Percentiles rank a stretch among this genome's conserved stretches.
Evolutionary conservation across 2,113 vertebrate species (phyloP).

Genomic region (Eulemur rufifrons): DNA sequence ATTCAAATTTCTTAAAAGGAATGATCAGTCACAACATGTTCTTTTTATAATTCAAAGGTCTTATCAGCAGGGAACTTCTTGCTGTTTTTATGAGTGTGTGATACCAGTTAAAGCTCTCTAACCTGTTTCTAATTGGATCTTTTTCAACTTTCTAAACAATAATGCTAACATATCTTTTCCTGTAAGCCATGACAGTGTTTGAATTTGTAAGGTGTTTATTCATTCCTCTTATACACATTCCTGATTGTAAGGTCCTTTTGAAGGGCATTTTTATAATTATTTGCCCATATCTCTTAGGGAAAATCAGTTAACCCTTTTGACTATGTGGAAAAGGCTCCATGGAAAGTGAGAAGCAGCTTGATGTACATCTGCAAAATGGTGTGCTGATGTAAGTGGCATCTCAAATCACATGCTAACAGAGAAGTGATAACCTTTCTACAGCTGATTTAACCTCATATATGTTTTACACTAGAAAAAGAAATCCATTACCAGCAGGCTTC

Average conservation of each 20-base stretch:
- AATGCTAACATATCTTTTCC: not conserved
- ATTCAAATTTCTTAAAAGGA: constrained; percentile 62
- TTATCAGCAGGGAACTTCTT: constrained; percentile 40
- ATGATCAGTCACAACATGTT: constrained; percentile 16
- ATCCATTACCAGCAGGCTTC: not conserved
- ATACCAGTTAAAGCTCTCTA: constrained; percentile 53
- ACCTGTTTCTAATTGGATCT: constrained; percentile 10
- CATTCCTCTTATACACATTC: not conserved
- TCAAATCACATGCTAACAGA: not conserved
- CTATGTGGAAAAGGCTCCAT: not conserved
- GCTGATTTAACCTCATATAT: not conserved
- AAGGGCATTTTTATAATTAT: constrained; percentile 27
- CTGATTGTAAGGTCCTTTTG: not conserved
- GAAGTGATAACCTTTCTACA: not conserved
- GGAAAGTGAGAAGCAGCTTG: not conserved
- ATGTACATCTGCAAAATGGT: not conserved
- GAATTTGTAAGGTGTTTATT: not conserved
- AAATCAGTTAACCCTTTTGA: not conserved
- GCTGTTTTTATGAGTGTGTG: not conserved
- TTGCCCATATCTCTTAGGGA: not conserved
- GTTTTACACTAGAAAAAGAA: not conserved
- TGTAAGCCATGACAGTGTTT: not conserved
- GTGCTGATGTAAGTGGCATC: not conserved
- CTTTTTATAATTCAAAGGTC: constrained; percentile 66
- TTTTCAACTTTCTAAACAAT: not conserved